These are phyloP conservation scores for Maniola hyperantus DNA, from an alignment of 2,888 invertebrate genomes.

Conservation along the genomic window DNA sequence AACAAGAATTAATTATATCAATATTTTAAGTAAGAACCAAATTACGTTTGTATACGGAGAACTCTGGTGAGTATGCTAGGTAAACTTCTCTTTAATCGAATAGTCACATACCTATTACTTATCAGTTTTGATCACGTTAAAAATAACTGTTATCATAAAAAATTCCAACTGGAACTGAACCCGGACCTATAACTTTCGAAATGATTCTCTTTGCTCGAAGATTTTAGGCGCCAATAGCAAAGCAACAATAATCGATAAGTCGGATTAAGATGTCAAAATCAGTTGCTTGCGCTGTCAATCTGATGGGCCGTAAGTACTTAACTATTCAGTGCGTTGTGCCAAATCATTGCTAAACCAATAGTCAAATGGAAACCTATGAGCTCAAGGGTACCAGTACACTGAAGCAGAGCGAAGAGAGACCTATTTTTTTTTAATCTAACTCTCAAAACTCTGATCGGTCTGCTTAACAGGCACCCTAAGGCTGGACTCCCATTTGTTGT, in stretches of 20 bases:
- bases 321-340: slow-evolving; percentile 21
- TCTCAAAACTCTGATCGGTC: too few relatives aligned
- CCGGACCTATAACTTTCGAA: neutral
- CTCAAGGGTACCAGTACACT: too few relatives aligned
- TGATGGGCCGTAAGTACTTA: slow-evolving; percentile 14
- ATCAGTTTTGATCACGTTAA: too few relatives aligned
- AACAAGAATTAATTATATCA: too few relatives aligned
- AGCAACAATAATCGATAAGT: slow-evolving; percentile 9
- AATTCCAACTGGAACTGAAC: neutral
- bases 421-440: too few relatives aligned
- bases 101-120: too few relatives aligned
- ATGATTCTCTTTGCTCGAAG: slow-evolving; percentile 7
- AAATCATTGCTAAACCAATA: slow-evolving; percentile 12
- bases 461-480: neutral
- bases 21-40: too few relatives aligned
- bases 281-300: slow-evolving; percentile 26
- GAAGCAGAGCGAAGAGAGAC: neutral
- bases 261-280: slow-evolving; percentile 28
- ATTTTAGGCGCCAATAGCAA: slow-evolving; percentile 15
- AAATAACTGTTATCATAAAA: neutral
- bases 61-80: too few relatives aligned
- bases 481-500: neutral
- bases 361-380: neutral
- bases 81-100: too few relatives aligned
- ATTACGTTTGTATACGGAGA: too few relatives aligned